Percentiles rank a stretch among this genome's conserved stretches.
Conservation (phyloP, 2,113 vertebrate genomes). For the Aldabrachelys gigantea region DNA sequence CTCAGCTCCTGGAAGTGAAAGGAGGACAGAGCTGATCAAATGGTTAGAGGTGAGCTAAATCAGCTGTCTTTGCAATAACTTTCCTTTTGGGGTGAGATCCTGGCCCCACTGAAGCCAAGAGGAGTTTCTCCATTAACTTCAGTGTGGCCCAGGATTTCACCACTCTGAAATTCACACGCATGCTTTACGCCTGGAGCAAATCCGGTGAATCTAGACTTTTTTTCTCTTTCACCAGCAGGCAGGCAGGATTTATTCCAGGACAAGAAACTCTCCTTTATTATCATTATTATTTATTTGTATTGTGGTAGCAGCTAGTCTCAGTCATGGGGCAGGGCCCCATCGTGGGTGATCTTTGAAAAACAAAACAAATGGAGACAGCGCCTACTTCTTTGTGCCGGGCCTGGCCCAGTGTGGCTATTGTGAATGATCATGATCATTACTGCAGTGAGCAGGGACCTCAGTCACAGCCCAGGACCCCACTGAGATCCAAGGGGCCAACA, state of each 20-base stretch:
- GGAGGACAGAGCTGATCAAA: background rate
- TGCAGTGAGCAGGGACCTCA: background rate
- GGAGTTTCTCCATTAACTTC: background rate
- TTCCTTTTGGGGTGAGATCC: background rate
- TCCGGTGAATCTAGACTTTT: background rate
- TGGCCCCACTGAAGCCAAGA: background rate
- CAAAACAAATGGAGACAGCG: background rate
- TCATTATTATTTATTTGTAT: background rate
- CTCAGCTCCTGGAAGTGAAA: background rate
- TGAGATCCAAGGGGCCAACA: background rate
- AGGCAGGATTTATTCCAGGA: background rate
- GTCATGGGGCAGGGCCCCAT: background rate
- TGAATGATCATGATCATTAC: background rate
- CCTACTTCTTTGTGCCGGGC: background rate
- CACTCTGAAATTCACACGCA: background rate
- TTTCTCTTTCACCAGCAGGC: background rate
- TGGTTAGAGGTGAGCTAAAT: fast-evolving
- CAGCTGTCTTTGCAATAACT: background rate
- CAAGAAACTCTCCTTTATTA: background rate
- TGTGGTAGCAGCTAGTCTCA: background rate
- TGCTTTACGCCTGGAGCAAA: background rate
- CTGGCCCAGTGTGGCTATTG: background rate
- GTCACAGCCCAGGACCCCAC: background rate
- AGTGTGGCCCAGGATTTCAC: background rate
- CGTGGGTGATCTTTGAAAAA: background rate